phyloP scores from a whole-genome alignment of 2,888 invertebrate genomes.

The Zaprionus bogoriensis region DNA sequence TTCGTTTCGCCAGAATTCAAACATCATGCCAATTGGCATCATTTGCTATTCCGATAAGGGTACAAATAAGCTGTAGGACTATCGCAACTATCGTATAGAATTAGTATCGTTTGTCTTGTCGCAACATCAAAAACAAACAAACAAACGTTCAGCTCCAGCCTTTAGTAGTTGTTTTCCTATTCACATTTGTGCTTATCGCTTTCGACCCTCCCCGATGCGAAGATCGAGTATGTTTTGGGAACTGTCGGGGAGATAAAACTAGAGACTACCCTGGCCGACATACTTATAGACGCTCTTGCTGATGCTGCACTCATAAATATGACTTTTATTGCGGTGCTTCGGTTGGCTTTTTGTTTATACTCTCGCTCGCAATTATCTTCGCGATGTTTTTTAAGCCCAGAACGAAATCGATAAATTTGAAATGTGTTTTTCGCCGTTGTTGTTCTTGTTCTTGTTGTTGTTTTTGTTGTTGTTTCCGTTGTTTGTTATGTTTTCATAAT shows the following conservation, averaged over 20 bases:
- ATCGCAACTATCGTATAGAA: no score
- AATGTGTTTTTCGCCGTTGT: neutral
- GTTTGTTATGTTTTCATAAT: conserved; percentile 36
- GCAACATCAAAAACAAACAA: no score
- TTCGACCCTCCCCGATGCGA: neutral
- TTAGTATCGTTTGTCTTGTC: no score
- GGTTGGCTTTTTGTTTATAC: neutral
- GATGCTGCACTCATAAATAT: neutral
- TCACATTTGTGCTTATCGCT: neutral
- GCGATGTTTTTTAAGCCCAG: neutral
- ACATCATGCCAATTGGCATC: no score
- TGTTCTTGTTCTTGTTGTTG: conserved; percentile 6
- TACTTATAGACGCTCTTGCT: neutral
- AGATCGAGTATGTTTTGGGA: neutral
- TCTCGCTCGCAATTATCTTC: neutral
- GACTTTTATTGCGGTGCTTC: conserved; percentile 1
- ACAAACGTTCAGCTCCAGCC: no score
- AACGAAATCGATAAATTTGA: neutral
- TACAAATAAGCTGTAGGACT: no score
- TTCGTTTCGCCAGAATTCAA: no score
- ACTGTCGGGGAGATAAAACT: neutral
- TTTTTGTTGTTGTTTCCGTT: conserved; percentile 8
- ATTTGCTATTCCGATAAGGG: no score
- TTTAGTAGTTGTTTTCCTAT: neutral
- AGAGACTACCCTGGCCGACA: neutral